Percentiles rank a stretch among this genome's conserved stretches.
These are phyloP conservation scores for Xestia sexstrigata DNA, from an alignment of 2,888 invertebrate genomes.

Conservation along the genomic window DNA sequence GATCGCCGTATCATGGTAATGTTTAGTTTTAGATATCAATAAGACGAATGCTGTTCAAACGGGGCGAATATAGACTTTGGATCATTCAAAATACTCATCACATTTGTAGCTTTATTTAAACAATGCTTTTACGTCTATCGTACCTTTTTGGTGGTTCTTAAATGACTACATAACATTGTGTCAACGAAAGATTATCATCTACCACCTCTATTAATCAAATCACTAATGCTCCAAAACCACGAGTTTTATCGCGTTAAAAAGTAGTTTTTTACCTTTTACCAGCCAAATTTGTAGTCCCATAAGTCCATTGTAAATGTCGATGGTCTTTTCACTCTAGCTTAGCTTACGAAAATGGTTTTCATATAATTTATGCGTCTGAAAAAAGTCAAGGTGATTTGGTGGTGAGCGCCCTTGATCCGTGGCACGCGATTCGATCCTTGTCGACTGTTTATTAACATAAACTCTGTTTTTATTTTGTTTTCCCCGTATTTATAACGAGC, in stretches of 20 bases:
- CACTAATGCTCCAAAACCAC: neutral
- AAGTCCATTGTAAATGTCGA: conserved; percentile 43
- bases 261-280: neutral
- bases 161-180: neutral
- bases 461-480: conserved; percentile 43
- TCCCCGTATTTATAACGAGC: conserved; percentile 36
- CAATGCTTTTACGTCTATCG: neutral
- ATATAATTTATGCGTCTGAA: conserved; percentile 64
- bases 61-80: conserved; percentile 13
- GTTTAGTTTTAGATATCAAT: conserved; percentile 33
- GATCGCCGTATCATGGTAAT: conserved; percentile 35
- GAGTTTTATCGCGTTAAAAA: conserved; percentile 26
- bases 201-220: neutral
- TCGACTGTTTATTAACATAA: conserved; percentile 61
- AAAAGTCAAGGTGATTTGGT: conserved; percentile 68
- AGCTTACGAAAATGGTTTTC: conserved; percentile 51
- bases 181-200: conserved; percentile 5
- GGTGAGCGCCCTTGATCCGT: conserved; percentile 63
- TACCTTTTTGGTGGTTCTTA: neutral
- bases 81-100: neutral
- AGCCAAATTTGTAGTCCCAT: conserved; percentile 42
- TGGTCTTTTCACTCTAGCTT: conserved; percentile 31
- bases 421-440: conserved; percentile 70
- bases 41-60: conserved; percentile 21
- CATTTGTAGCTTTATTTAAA: no score